Conservation (phyloP, 1,140 invertebrate genomes). For the Panagrolaimus sp. region DNA sequence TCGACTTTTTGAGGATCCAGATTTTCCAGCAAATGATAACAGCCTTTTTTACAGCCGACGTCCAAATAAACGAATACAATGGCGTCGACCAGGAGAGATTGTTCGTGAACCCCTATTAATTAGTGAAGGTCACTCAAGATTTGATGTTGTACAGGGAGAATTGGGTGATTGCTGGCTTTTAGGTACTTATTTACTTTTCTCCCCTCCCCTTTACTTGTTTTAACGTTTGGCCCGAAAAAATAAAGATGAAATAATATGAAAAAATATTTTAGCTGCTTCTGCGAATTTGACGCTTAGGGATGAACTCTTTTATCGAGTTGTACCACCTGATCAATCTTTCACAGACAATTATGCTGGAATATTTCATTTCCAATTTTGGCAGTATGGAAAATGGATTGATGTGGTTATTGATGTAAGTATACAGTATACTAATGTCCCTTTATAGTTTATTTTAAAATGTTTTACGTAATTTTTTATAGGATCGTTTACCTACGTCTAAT, state of each 20-base stretch:
- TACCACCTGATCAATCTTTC: slow-evolving; percentile 89
- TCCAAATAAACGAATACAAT: slow-evolving; percentile 61
- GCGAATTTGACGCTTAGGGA: slow-evolving; percentile 85
- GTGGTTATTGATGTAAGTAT: slow-evolving; percentile 68
- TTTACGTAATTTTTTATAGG: slow-evolving; percentile 48
- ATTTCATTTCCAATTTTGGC: slow-evolving; percentile 58
- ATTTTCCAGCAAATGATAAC: slow-evolving; percentile 62
- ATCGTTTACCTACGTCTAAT: slow-evolving; percentile 72
- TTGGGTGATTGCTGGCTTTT: slow-evolving; percentile 84
- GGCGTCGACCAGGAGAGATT: slow-evolving; percentile 66
- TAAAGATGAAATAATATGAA: too few species aligned
- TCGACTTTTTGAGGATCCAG: slow-evolving; percentile 62
- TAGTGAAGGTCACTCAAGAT: slow-evolving; percentile 84
- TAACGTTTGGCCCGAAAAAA: too few species aligned
- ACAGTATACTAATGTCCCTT: too few species aligned
- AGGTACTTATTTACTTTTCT: too few species aligned
- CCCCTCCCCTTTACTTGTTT: too few species aligned
- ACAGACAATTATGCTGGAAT: slow-evolving; percentile 64
- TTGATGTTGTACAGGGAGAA: slow-evolving; percentile 81
- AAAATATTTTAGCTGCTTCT: slow-evolving; percentile 88
- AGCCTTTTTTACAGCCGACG: slow-evolving; percentile 60
- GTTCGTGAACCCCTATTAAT: slow-evolving; percentile 78
- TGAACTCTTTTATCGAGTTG: slow-evolving; percentile 84
- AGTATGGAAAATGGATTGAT: slow-evolving; percentile 64
- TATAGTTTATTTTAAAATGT: too few species aligned